Evolutionary conservation across 2,888 invertebrate species (phyloP), one percentile per base, ranked within the genome.

Genomic region (Penaeus monodon): DNA sequence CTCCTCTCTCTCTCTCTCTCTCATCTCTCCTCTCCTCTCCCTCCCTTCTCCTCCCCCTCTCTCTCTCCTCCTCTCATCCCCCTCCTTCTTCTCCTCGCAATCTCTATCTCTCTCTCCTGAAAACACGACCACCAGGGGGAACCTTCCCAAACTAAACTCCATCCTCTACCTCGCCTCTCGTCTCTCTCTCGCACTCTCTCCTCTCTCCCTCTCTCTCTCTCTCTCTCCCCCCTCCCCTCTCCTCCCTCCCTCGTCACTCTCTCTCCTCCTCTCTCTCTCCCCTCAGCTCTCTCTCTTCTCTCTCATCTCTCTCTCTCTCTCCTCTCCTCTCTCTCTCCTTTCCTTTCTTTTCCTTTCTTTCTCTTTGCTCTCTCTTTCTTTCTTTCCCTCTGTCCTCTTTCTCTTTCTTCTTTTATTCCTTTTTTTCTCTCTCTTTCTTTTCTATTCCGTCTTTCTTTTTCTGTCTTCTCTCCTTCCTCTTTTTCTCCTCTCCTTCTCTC

Each of bases 201-300:
- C 33, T 68, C n/a, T 24, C 77, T 33, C 77, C 44, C 76, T 66
- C 76, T n/a, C 38, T 20, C 81, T 63, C 80, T 66, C 38, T 66
- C 20, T 24, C 38, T 49, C 29, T 70, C n/a, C n/a, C n/a, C n/a
- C n/a, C n/a, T n/a, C n/a, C n/a, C n/a, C n/a, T n/a, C n/a, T n/a
- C n/a, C n/a, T n/a, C n/a, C n/a, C n/a, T n/a, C n/a, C n/a, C n/a
- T n/a, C n/a, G n/a, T n/a, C n/a, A n/a, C 77, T 33, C 77, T 64
- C 76, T 66, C 76, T n/a, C 38, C 2, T 70, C 33, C 80, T 66
- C 38, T 66, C 20, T 24, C 38, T 49, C 29, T 70, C n/a, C n/a
- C n/a, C n/a, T n/a, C n/a, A 81, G 74, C 44, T 84, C 22, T 80
- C 63, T 27, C n/a, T 24, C 33, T 24, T 68, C n/a, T 24, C n/a